Base-by-base conservation (phyloP, 2,888 invertebrate genomes). In the Cephalotes varians region DNA sequence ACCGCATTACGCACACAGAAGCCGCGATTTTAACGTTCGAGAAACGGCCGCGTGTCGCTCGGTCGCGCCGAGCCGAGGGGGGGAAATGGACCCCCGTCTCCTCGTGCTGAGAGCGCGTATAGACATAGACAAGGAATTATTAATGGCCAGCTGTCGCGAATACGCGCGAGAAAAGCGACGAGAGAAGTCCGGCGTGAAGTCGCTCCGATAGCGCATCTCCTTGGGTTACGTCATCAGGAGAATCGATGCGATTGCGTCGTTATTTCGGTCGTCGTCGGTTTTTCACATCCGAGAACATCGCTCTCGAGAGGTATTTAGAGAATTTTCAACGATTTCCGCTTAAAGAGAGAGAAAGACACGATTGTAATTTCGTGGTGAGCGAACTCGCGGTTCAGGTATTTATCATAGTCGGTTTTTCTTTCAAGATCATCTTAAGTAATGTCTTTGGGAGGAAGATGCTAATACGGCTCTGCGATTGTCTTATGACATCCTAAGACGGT, bases 1-100 rank as follows among this genome's bases (percentile, higher is more conserved):
- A 92, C 92, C 91, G 91, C 93, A 92, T 93, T 93, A 93, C 93
- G 93, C 93, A 93, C 92, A 91, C 93, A 91, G 93, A 87, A 93
- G 92, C 92, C 91, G 87, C 86, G 88, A 88, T 90, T 90, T 92
- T 91, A 90, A 89, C 90, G 90, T 91, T 88, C 86, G 88, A 88
- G 88, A 88, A 88, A 88, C 85, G 88, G 86, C 82, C 86, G 86
- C 83, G 73, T 77, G 85, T 77, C 83, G 86, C 25, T 67, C n/a
- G 15, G 69, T 51, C 40, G 37, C 25, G 18, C 34, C 85, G 51
- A 80, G 67, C 28, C n/a, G 67, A 31, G 31, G n/a, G 31, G n/a
- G 47, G 47, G 12, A 44, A 51, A 21, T 12, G 62, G 86, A 25
- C 64, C 9, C 6, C 12, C 10, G 10, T 81, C 76, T 77, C 73